These are phyloP conservation scores for Pristionchus entomophagus DNA, from an alignment of 2,888 invertebrate species.

Conservation along the genomic window DNA sequence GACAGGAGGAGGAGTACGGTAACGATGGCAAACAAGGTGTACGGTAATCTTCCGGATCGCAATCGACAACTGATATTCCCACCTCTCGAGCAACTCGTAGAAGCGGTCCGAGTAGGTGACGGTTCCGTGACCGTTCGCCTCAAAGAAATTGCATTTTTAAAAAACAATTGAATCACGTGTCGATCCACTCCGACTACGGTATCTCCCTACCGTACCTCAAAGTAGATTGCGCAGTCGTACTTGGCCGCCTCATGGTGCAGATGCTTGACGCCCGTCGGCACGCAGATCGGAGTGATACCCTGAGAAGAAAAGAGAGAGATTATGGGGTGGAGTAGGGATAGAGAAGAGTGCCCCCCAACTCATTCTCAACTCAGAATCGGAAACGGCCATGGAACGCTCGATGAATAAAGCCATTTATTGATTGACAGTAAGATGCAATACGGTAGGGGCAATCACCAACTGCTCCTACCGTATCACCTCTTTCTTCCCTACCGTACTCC, in stretches of 20 bases:
- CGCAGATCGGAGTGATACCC: slow-evolving; percentile 92
- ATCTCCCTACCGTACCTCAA: slow-evolving; percentile 81
- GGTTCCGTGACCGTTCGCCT: slow-evolving; percentile 99
- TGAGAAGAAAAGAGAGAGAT: no score
- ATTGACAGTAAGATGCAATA: no score
- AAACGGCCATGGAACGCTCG: no score
- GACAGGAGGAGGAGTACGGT: neutral
- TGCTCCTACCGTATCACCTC: neutral
- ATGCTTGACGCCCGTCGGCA: slow-evolving; percentile 95
- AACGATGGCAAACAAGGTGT: neutral
- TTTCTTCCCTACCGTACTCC: neutral
- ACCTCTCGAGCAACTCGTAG: slow-evolving; percentile 56
- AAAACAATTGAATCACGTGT: neutral
- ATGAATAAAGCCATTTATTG: no score
- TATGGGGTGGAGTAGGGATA: neutral
- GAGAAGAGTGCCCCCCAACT: no score
- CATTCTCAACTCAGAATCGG: no score
- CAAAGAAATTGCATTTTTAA: slow-evolving; percentile 82
- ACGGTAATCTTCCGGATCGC: neutral
- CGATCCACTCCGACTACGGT: neutral
- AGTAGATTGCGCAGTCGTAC: slow-evolving; percentile 96
- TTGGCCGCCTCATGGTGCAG: slow-evolving; percentile 91
- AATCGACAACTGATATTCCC: neutral
- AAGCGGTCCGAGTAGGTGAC: slow-evolving; percentile 76
- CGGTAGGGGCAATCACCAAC: no score